Evolutionary conservation across 1,140 invertebrate species (phyloP), one percentile per base, ranked within the genome.

Genomic region (Aphis craccivora): DNA sequence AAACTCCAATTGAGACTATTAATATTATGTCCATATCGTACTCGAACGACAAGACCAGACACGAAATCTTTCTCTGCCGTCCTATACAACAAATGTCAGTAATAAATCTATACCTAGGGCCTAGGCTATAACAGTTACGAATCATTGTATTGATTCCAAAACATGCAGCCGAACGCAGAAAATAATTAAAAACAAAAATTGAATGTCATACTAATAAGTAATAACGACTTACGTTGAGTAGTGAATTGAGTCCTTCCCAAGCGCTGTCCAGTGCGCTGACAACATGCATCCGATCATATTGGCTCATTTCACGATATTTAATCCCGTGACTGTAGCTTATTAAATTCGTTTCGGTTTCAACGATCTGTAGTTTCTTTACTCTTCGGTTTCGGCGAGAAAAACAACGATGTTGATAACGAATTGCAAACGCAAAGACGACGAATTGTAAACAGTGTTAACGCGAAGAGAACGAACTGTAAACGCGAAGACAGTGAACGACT

Each of bases 201-300:
- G 30, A 30, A 67, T 30, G 9, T n/a, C 3, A 30, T 55, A 60
- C n/a, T n/a, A 40, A 40, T 40, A 14, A 2, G 30, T 9, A 67
- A 67, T 48, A 18, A n/a, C 30, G 45, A 91, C 90, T 91, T 43
- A 91, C 90, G 40, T 76, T 76, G 1, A 91, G 55, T 5, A 91
- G 37, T 9, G 53, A 60, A 43, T 91, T 91, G 2, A 91, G 60
- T 60, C 40, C 60, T 91, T 91, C 60, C 90, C 90, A 67, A 5
- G 37, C 55, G 14, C 37, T 91, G 37, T 91, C 90, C 55, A 67
- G 20, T 37, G 90, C 55, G 30, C 40, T 91, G 37, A 76, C 40
- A 35, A 91, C 90, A 22, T 40, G 40, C 3, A 45, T 30, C 30
- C 25, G 90, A n/a, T 30, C 40, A 25, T 20, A 30, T 48, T 14